phyloP scores from a whole-genome alignment of 2,888 invertebrate species.

The Cordilura impudica region DNA sequence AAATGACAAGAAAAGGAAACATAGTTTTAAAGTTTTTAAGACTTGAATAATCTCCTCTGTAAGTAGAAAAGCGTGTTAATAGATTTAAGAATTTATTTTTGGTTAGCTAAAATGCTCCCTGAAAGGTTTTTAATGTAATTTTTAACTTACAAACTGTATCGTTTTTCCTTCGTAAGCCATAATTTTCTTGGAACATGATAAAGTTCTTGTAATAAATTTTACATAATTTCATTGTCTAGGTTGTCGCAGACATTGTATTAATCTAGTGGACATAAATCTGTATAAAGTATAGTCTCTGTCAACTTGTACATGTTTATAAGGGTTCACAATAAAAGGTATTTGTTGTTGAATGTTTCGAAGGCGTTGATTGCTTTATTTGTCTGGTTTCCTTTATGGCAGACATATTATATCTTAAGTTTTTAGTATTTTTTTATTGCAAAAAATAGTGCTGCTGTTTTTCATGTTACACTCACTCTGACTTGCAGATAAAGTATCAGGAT shows the following conservation, averaged over 20 bases:
- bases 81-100: slow-evolving; percentile 2
- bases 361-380: slow-evolving; percentile 13
- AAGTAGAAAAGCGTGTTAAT: slow-evolving; percentile 52
- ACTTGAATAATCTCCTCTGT: slow-evolving; percentile 34
- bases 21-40: neutral
- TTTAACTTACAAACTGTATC: slow-evolving; percentile 41
- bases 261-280: slow-evolving; percentile 58
- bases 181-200: slow-evolving; percentile 47
- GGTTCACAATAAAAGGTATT: slow-evolving; percentile 18
- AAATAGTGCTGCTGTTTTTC: neutral
- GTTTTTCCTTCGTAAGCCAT: slow-evolving; percentile 15
- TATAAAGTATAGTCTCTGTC: slow-evolving; percentile 26
- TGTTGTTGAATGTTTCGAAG: neutral
- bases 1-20: neutral
- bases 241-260: slow-evolving; percentile 27
- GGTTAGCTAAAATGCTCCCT: neutral
- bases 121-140: slow-evolving; percentile 47
- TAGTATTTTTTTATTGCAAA: neutral
- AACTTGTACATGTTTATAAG: slow-evolving; percentile 27
- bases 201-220: slow-evolving; percentile 33
- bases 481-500: neutral
- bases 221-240: neutral
- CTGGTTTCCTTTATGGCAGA: neutral
- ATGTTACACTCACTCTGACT: neutral
- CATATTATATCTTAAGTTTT: neutral